phyloP scores from a whole-genome alignment of 2,888 invertebrate species.

The Aspidapion aeneum region DNA sequence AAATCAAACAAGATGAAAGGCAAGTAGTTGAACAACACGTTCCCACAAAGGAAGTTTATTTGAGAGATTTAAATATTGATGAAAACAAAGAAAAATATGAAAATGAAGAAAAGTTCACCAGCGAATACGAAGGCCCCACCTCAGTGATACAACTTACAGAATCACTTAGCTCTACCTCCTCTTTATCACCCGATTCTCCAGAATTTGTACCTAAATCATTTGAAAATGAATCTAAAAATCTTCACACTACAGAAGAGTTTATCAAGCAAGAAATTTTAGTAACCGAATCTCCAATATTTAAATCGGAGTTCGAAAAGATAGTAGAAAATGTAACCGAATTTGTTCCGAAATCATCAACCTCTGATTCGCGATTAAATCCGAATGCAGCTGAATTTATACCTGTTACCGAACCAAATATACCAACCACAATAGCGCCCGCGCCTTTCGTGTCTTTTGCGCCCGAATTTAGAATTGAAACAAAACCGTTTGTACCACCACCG shows the following conservation, averaged over 20 bases:
- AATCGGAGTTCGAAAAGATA: slow-evolving; percentile 41
- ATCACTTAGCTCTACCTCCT: too few relatives aligned
- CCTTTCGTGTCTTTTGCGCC: neutral
- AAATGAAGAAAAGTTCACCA: slow-evolving; percentile 1
- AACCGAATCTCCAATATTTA: neutral
- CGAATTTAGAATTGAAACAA: slow-evolving; percentile 9
- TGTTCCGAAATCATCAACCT: slow-evolving; percentile 37
- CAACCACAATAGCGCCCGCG: slow-evolving; percentile 10
- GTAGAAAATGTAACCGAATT: slow-evolving; percentile 40
- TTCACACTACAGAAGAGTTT: neutral
- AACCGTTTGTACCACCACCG: slow-evolving; percentile 1
- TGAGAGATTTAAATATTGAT: slow-evolving; percentile 1
- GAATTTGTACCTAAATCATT: slow-evolving; percentile 23
- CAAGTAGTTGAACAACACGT: too few relatives aligned
- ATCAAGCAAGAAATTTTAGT: neutral
- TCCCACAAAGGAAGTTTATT: too few relatives aligned
- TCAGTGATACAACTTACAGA: too few relatives aligned
- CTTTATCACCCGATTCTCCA: slow-evolving; percentile 24
- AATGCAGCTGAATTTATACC: slow-evolving; percentile 47
- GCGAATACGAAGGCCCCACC: too few relatives aligned
- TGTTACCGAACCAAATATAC: slow-evolving; percentile 30
- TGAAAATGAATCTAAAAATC: neutral
- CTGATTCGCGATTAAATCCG: slow-evolving; percentile 40
- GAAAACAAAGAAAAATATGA: slow-evolving; percentile 13
- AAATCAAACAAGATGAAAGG: neutral